Percentiles rank a stretch among this genome's conserved stretches.
Evolutionary conservation across 2,797 vertebrate genomes (phyloP).

Genomic region (Tiaroga cobitis): DNA sequence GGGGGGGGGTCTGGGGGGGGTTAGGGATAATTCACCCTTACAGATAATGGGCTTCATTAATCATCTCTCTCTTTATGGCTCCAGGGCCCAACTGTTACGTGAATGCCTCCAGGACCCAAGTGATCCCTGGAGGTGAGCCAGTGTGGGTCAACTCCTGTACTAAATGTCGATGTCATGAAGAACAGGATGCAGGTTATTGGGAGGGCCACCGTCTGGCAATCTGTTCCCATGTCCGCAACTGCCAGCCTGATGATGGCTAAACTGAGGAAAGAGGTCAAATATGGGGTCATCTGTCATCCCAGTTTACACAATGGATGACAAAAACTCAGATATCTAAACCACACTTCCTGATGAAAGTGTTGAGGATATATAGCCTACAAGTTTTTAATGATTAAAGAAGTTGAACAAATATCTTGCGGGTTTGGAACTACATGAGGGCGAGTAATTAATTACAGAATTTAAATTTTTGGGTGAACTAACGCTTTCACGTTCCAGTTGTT

Average conservation of each 20-base stretch:
- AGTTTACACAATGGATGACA: not conserved
- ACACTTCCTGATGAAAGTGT: not conserved
- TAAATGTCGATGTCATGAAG: conserved; percentile 83
- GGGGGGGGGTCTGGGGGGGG: no score
- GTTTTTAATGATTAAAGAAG: conserved; percentile 2
- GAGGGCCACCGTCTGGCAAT: conserved; percentile 85
- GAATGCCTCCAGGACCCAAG: conserved; percentile 72
- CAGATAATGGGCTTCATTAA: not conserved
- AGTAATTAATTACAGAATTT: no score
- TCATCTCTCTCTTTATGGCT: not conserved
- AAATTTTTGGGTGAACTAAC: not conserved
- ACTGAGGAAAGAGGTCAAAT: conserved; percentile 58
- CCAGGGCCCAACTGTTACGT: conserved; percentile 86
- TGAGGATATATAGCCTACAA: not conserved
- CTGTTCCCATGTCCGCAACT: conserved; percentile 79
- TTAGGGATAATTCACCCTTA: not conserved
- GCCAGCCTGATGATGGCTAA: conserved; percentile 63
- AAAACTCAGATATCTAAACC: conserved; percentile 3
- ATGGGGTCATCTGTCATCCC: conserved; percentile 13
- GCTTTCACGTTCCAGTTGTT: conserved; percentile 16
- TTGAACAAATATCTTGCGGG: no score
- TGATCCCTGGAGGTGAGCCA: conserved; percentile 80
- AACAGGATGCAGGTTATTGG: conserved; percentile 86
- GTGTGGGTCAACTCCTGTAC: conserved; percentile 85
- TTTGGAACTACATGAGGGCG: no score